Evolutionary conservation across 2,888 invertebrate species (phyloP).

Genomic region (Pachymerium ferrugineum): DNA sequence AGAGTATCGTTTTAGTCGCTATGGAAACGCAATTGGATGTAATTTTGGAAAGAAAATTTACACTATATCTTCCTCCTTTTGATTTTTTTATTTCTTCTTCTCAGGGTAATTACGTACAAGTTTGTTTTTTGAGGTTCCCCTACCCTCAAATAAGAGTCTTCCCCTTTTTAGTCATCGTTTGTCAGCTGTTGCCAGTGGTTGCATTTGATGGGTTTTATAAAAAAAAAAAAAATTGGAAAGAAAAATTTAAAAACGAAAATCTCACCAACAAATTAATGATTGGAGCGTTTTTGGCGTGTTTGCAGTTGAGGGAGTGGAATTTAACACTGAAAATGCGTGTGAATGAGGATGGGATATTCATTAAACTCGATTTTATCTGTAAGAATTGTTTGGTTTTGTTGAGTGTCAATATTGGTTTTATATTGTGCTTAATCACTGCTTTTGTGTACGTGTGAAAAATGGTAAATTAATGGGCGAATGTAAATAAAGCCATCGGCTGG

Average conservation of each 20-base stretch:
- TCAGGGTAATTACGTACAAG: too few relatives aligned
- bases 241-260: neutral
- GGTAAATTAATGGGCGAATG: conserved; percentile 15
- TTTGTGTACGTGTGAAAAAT: conserved; percentile 4
- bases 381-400: conserved; percentile 9
- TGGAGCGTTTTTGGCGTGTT: neutral
- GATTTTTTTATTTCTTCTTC: too few relatives aligned
- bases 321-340: neutral
- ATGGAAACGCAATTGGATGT: too few relatives aligned
- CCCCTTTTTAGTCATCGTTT: too few relatives aligned
- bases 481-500: conserved; percentile 9
- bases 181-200: conserved; percentile 18
- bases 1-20: too few relatives aligned
- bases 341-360: neutral
- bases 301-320: neutral
- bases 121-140: too few relatives aligned
- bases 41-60: too few relatives aligned
- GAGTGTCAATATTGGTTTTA: conserved; percentile 10
- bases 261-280: neutral
- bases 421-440: neutral
- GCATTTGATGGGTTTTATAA: neutral
- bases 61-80: too few relatives aligned
- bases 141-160: too few relatives aligned
- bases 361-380: conserved; percentile 5
- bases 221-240: neutral